Evolutionary conservation across 2,113 vertebrate species (phyloP).

Genomic region (Chloroceryle aenea): DNA sequence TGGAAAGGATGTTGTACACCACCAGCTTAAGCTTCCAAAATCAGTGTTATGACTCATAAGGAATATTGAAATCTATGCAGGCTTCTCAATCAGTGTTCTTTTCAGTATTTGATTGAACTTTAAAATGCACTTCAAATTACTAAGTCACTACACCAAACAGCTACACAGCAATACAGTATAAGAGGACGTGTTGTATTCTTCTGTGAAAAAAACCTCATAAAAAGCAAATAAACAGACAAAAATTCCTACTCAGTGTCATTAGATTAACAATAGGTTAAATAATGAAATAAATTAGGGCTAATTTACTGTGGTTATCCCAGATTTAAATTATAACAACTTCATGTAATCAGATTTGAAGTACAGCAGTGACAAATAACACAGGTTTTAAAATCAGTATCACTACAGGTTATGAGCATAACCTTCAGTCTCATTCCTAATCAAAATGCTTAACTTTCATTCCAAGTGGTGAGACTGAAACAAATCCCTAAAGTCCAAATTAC

Average conservation of each 20-base stretch:
- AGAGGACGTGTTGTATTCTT: slow-evolving; percentile 35
- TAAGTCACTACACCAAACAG: slow-evolving; percentile 46
- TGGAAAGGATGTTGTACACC: slow-evolving; percentile 41
- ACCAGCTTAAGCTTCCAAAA: slow-evolving; percentile 58
- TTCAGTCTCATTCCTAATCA: slow-evolving; percentile 1
- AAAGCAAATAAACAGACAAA: slow-evolving; percentile 56
- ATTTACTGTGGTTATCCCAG: slow-evolving; percentile 26
- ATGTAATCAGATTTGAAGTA: slow-evolving; percentile 42
- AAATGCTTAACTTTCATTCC: background rate
- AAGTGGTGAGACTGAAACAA: background rate
- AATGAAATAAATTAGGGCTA: slow-evolving; percentile 26
- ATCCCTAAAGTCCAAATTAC: background rate
- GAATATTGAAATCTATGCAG: slow-evolving; percentile 64
- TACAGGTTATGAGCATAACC: background rate
- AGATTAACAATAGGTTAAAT: slow-evolving; percentile 40
- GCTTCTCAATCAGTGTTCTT: slow-evolving; percentile 58
- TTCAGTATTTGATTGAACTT: slow-evolving; percentile 58
- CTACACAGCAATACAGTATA: slow-evolving; percentile 41
- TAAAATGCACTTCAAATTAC: slow-evolving; percentile 56
- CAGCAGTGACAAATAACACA: slow-evolving; percentile 3
- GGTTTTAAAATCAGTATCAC: background rate
- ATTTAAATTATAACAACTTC: slow-evolving; percentile 42
- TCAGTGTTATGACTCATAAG: slow-evolving; percentile 64
- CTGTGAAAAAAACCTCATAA: slow-evolving; percentile 4
- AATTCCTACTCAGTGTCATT: slow-evolving; percentile 37